These are phyloP conservation scores for Eupristina koningsbergeri DNA, from an alignment of 1,140 invertebrate genomes.

Conservation along the genomic window DNA sequence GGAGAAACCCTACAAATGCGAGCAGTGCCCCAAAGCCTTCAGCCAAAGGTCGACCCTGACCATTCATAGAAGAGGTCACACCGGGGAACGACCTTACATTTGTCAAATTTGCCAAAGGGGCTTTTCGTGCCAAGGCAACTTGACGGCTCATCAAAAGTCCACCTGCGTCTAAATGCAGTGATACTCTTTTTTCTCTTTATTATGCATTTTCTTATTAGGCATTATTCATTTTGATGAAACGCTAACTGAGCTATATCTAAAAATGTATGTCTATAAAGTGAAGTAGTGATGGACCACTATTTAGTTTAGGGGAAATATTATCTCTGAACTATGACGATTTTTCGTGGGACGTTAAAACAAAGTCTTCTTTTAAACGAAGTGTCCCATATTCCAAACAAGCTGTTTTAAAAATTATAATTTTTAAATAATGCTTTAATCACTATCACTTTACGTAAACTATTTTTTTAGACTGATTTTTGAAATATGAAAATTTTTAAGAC, in stretches of 20 bases:
- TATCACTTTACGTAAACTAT: not conserved
- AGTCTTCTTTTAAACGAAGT: too few relatives aligned
- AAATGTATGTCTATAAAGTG: not conserved
- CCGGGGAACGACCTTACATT: slow-evolving; percentile 74
- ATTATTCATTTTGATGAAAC: not conserved
- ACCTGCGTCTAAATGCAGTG: slow-evolving; percentile 63
- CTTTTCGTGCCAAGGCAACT: slow-evolving; percentile 72
- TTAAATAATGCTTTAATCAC: not conserved
- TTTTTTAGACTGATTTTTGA: not conserved
- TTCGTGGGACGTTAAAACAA: not conserved
- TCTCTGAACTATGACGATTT: not conserved
- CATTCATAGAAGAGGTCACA: slow-evolving; percentile 74
- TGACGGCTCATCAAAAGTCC: slow-evolving; percentile 72
- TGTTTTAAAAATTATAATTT: too few relatives aligned
- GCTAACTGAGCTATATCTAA: not conserved
- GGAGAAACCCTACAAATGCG: slow-evolving; percentile 75
- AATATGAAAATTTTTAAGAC: not conserved
- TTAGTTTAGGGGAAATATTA: not conserved
- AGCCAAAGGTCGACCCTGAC: slow-evolving; percentile 72
- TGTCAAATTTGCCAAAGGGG: slow-evolving; percentile 72
- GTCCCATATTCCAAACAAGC: too few relatives aligned
- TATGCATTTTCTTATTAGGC: not conserved
- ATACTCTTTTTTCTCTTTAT: not conserved
- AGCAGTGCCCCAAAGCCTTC: slow-evolving; percentile 70
- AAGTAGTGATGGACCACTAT: not conserved